A percentile compares a stretch with the other conserved stretches of the same genome.
phyloP scores from a whole-genome alignment of 2,797 vertebrate species.

The Podargus strigoides region DNA sequence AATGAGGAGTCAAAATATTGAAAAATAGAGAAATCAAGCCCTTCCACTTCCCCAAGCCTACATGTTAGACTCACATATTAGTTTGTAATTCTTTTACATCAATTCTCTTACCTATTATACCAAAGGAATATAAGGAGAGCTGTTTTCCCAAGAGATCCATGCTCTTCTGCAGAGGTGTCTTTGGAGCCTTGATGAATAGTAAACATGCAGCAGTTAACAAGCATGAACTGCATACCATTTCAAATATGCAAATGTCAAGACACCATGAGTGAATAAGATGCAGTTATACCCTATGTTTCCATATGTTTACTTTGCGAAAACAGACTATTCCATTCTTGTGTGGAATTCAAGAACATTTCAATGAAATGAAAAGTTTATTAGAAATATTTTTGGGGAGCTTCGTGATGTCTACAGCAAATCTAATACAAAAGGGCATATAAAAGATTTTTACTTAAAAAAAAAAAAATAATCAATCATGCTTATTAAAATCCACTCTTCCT shows the following conservation, averaged over 20 bases:
- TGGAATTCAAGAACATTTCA: neutral
- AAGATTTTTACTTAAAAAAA: neutral
- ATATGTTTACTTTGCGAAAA: neutral
- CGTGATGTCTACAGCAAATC: neutral
- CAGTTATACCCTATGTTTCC: neutral
- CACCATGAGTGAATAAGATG: neutral
- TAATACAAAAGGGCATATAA: neutral
- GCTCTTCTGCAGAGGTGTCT: slow-evolving; percentile 96
- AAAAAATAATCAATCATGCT: neutral
- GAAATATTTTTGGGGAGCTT: neutral
- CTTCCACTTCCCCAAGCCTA: neutral
- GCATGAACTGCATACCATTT: neutral
- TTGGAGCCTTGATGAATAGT: slow-evolving; percentile 82
- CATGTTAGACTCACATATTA: neutral
- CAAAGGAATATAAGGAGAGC: slow-evolving; percentile 94
- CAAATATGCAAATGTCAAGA: neutral
- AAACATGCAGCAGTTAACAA: neutral
- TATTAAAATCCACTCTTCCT: neutral
- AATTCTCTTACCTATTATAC: slow-evolving; percentile 89
- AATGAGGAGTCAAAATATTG: neutral
- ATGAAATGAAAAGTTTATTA: neutral
- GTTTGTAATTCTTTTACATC: neutral
- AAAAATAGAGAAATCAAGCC: neutral
- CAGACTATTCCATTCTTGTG: neutral
- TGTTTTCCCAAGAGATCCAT: slow-evolving; percentile 98